Evolutionary conservation across 1,140 invertebrate genomes (phyloP).

Genomic region (Delia radicum): DNA sequence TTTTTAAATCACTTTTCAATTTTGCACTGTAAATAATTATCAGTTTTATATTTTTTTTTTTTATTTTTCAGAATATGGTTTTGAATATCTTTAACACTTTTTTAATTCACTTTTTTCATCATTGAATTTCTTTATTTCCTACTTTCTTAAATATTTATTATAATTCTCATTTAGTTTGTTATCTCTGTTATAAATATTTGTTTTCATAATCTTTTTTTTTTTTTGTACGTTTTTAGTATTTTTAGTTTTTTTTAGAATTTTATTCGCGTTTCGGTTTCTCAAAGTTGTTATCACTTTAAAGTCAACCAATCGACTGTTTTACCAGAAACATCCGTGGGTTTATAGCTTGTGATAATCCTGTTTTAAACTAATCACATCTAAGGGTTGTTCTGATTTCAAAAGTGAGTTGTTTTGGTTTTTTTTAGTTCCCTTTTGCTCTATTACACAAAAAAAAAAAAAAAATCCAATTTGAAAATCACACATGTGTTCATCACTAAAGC

Average conservation of each 20-base stretch:
- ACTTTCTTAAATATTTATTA: no score
- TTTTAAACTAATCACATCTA: conserved; percentile 16
- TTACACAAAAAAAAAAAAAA: no score
- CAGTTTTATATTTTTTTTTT: not conserved
- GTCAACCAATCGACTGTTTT: conserved; percentile 54
- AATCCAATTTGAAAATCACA: not conserved
- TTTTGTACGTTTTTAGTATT: no score
- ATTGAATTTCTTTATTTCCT: no score
- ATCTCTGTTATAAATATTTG: not conserved
- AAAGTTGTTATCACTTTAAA: conserved; percentile 46
- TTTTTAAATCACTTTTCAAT: not conserved
- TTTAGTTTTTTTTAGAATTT: not conserved
- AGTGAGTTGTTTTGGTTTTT: not conserved
- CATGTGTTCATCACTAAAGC: not conserved
- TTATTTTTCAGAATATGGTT: not conserved
- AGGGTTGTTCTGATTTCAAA: conserved; percentile 9
- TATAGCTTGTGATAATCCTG: conserved; percentile 8
- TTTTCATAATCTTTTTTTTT: not conserved
- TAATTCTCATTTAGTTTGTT: not conserved
- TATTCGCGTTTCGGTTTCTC: conserved; percentile 6
- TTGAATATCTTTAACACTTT: not conserved
- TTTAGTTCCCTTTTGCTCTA: not conserved
- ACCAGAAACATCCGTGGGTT: conserved; percentile 27
- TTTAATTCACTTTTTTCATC: no score
- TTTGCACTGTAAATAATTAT: not conserved